A percentile compares a stretch with the other conserved stretches of the same genome.
phyloP scores from a whole-genome alignment of 1,140 invertebrate genomes.

The Lepeophtheirus salmonis region DNA sequence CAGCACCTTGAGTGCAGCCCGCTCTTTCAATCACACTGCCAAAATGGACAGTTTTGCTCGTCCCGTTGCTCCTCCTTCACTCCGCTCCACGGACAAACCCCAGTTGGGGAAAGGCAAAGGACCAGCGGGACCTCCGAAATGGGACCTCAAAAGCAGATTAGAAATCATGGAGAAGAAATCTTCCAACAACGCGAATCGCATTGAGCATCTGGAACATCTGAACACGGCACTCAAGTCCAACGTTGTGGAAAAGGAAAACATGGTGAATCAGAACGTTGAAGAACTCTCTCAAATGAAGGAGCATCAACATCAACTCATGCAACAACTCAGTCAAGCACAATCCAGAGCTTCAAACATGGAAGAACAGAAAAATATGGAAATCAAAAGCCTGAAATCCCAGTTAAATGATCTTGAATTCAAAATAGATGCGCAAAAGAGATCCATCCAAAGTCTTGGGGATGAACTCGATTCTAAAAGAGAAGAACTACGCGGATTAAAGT shows the following conservation, averaged over 20 bases:
- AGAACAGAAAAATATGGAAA: constrained; percentile 17
- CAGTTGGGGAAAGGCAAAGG: too few relatives aligned
- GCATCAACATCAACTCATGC: too few relatives aligned
- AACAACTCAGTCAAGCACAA: constrained; percentile 23
- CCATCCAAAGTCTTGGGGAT: constrained; percentile 22
- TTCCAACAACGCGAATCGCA: constrained; percentile 21
- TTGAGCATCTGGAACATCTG: constrained; percentile 25
- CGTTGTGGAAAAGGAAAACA: constrained; percentile 25
- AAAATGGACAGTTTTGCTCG: constrained; percentile 18
- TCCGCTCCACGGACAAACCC: too few relatives aligned
- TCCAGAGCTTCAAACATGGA: too few relatives aligned
- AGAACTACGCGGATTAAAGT: constrained; percentile 25
- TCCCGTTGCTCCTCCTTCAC: neutral
- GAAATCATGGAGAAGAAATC: constrained; percentile 29
- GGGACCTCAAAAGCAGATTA: constrained; percentile 32
- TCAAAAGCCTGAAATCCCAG: constrained; percentile 22
- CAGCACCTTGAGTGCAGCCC: constrained; percentile 16
- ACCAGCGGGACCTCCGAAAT: constrained; percentile 26
- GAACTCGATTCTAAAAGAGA: constrained; percentile 24
- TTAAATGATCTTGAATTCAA: constrained; percentile 25
- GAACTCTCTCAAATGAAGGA: constrained; percentile 25
- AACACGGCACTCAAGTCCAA: constrained; percentile 26
- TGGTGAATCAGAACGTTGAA: constrained; percentile 23
- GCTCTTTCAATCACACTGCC: constrained; percentile 18
- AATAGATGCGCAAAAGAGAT: constrained; percentile 24